A percentile compares a stretch with the other conserved stretches of the same genome.
Evolutionary conservation across 1,140 invertebrate genomes (phyloP).

Genomic region (Nautilus pompilius): DNA sequence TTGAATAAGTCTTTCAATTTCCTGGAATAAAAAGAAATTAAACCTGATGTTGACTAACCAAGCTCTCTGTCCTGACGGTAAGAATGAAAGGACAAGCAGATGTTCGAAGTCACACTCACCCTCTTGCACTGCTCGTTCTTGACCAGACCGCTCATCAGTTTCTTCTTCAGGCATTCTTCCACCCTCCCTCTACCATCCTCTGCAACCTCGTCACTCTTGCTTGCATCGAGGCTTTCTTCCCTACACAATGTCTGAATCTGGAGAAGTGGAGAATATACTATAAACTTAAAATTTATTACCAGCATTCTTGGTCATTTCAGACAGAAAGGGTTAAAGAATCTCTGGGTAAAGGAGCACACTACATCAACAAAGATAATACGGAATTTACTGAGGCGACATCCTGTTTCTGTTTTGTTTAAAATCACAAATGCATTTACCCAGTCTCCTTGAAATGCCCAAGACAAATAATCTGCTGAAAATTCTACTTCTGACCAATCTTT

Average conservation of each 20-base stretch:
- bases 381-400: no score
- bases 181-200: conserved; percentile 61
- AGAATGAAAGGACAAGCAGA: not conserved
- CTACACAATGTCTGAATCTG: conserved; percentile 28
- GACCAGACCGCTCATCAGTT: conserved; percentile 69
- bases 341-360: no score
- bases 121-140: conserved; percentile 12
- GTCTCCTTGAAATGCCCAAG: no score
- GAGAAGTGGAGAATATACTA: no score
- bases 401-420: no score
- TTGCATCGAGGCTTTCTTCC: conserved; percentile 10
- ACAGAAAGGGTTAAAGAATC: no score
- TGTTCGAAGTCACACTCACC: conserved; percentile 4
- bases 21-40: conserved; percentile 53
- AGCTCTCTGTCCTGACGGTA: not conserved
- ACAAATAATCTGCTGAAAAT: no score
- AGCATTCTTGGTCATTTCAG: not conserved
- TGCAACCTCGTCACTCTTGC: conserved; percentile 46
- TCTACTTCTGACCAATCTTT: no score
- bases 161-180: conserved; percentile 87
- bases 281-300: not conserved
- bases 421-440: no score
- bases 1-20: conserved; percentile 69
- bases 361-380: no score
- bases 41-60: not conserved